Evolutionary conservation across 2,888 invertebrate species (phyloP).

Genomic region (Nomada flava): DNA sequence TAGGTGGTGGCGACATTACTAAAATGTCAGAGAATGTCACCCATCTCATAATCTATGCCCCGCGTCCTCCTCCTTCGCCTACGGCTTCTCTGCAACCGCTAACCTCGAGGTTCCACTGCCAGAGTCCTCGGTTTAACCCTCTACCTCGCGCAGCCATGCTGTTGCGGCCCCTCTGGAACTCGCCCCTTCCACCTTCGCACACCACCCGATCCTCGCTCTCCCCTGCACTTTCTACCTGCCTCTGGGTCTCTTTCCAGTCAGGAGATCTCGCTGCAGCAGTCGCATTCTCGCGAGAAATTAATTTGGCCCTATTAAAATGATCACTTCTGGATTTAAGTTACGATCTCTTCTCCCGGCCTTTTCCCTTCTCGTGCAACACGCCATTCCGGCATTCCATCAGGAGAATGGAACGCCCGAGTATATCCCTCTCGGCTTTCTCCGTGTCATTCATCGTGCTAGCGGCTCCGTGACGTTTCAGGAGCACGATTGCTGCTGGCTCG

Average conservation of each 20-base stretch:
- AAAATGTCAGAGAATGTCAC: slow-evolving; percentile 83
- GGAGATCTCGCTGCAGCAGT: slow-evolving; percentile 47
- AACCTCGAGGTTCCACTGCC: slow-evolving; percentile 56
- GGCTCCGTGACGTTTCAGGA: slow-evolving; percentile 55
- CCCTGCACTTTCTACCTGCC: not conserved
- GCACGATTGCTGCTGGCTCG: slow-evolving; percentile 48
- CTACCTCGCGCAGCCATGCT: slow-evolving; percentile 20
- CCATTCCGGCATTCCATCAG: slow-evolving; percentile 56
- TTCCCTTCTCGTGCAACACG: not conserved
- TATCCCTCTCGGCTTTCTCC: slow-evolving; percentile 57
- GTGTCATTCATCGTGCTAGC: slow-evolving; percentile 55
- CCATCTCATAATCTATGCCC: slow-evolving; percentile 77
- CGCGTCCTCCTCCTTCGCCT: slow-evolving; percentile 56
- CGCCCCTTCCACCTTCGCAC: slow-evolving; percentile 19
- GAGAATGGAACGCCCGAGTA: slow-evolving; percentile 51
- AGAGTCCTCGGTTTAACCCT: slow-evolving; percentile 55
- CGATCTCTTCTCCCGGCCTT: slow-evolving; percentile 57
- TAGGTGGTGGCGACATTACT: slow-evolving; percentile 80
- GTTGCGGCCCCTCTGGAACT: slow-evolving; percentile 53
- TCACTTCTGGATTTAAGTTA: slow-evolving; percentile 78
- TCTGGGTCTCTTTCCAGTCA: slow-evolving; percentile 8
- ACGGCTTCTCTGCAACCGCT: slow-evolving; percentile 50
- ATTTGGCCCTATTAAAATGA: slow-evolving; percentile 77
- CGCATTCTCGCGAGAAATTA: slow-evolving; percentile 77
- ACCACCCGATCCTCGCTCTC: slow-evolving; percentile 1